Evolutionary conservation across 30 jellyfish, hydroid and myxozoan genomes (phyloP), one percentile per base, ranked within the genome.

Genomic region (Hydractinia symbiolongicarpus): DNA sequence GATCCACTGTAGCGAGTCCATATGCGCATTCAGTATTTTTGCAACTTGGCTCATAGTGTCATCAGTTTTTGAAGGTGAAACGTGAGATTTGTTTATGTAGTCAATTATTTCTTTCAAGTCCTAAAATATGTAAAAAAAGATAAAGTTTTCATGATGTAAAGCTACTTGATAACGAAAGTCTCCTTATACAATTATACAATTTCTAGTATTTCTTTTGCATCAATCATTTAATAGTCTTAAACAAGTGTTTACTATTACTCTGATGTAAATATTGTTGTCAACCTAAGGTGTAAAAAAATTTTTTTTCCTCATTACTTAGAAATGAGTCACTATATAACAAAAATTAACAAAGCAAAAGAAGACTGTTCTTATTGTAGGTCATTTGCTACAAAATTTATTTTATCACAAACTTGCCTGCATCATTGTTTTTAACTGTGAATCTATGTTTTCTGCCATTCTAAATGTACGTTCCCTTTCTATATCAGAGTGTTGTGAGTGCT

Each of bases 1-100:
- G 11, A 92, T 88, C 96, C 96, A 92, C 56, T 92, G 98, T 70
- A 92, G 72, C n/a, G 98, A 84, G 58, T 92, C 98, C 98, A 92
- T 92, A 77, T 92, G 98, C 4, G 98, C 96, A 79, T 92, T 92
- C 55, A 92, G 66, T 8, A 92, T 92, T 75, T 92, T 92, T 67
- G 96, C 90, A 10, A 92, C 84, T 72, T 88, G 96, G 14, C 85
- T 55, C 98, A 92, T 92, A 51, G 98, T 89, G 9, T 87, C 95
- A 20, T 92, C 96, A 51, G 51, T 54, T 61, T 92, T 95, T 6
- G 66, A 66, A 53, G 66, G 83, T 19, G 73, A 77, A 9, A 79
- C 69, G 72, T 87, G 87, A 53, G 95, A 82, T 8, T 82, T 79
- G 79, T 92, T 92, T 71, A 92, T 84, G 61, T 92, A 96, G 60